Conservation (phyloP, 2,888 invertebrate genomes). For the Drosophila neotestacea region DNA sequence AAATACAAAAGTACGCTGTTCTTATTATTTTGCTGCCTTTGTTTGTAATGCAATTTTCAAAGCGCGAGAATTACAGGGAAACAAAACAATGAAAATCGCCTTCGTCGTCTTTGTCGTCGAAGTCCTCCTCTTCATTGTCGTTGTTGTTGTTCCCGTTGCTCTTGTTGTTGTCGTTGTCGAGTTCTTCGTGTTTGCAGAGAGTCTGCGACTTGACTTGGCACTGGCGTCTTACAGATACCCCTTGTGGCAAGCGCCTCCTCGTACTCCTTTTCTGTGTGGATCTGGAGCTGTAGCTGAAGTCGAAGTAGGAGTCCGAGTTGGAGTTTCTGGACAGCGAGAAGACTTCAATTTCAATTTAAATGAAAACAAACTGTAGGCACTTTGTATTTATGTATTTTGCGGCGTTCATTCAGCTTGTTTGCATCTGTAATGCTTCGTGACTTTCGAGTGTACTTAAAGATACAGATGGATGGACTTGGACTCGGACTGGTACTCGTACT, state of each 20-base stretch:
- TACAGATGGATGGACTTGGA: constrained; percentile 72
- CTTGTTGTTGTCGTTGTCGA: constrained; percentile 11
- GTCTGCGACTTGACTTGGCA: constrained; percentile 65
- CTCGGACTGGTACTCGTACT: constrained; percentile 35
- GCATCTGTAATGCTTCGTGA: constrained; percentile 82
- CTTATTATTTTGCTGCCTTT: constrained; percentile 53
- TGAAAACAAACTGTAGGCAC: constrained; percentile 81
- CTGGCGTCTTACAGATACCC: constrained; percentile 51
- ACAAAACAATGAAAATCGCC: constrained; percentile 75
- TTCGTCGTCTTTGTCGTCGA: constrained; percentile 41
- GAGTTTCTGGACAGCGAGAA: constrained; percentile 44
- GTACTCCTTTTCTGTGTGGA: background rate
- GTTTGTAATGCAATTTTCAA: constrained; percentile 82
- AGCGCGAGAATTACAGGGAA: constrained; percentile 79
- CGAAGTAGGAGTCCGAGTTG: constrained; percentile 28
- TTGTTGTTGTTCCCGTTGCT: constrained; percentile 4
- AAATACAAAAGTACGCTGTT: background rate
- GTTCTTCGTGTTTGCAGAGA: constrained; percentile 65
- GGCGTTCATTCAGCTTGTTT: constrained; percentile 79
- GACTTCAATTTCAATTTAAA: constrained; percentile 81
- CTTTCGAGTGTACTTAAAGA: constrained; percentile 78
- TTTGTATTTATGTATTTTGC: constrained; percentile 80
- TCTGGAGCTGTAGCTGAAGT: constrained; percentile 22
- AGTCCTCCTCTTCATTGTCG: constrained; percentile 7
- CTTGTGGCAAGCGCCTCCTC: constrained; percentile 45